Evolutionary conservation across 2,113 vertebrate genomes (phyloP).

Genomic region (Gobius niger): DNA sequence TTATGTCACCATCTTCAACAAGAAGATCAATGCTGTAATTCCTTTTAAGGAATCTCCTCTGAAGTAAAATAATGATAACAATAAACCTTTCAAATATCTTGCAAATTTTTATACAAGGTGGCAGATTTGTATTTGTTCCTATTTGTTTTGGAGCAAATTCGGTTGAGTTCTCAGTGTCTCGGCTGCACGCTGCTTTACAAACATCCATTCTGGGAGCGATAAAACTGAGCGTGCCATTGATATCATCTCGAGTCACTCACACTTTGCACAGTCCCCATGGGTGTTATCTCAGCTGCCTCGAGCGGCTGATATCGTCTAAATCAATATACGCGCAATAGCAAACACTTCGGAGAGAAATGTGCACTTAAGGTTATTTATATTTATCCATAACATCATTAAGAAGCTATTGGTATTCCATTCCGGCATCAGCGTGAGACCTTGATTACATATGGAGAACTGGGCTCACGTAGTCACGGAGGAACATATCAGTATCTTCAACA

Average conservation of each 20-base stretch:
- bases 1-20: no score
- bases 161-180: not conserved
- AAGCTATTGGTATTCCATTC: not conserved
- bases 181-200: not conserved
- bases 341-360: not conserved
- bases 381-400: not conserved
- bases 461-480: not conserved
- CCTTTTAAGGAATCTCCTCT: no score
- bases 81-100: no score
- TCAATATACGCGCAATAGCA: not conserved
- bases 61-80: no score
- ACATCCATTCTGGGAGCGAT: not conserved
- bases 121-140: not conserved
- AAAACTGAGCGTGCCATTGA: not conserved
- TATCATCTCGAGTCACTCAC: constrained; percentile 1
- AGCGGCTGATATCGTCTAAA: constrained; percentile 17
- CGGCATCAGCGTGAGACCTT: not conserved
- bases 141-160: not conserved
- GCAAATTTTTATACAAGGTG: not conserved
- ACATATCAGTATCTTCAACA: constrained; percentile 1
- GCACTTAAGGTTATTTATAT: not conserved
- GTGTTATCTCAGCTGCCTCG: constrained; percentile 10
- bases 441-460: no score
- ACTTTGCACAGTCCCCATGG: not conserved
- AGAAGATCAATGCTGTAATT: no score